phyloP scores from a whole-genome alignment of 1,140 invertebrate species.

The Bombus ignitus region DNA sequence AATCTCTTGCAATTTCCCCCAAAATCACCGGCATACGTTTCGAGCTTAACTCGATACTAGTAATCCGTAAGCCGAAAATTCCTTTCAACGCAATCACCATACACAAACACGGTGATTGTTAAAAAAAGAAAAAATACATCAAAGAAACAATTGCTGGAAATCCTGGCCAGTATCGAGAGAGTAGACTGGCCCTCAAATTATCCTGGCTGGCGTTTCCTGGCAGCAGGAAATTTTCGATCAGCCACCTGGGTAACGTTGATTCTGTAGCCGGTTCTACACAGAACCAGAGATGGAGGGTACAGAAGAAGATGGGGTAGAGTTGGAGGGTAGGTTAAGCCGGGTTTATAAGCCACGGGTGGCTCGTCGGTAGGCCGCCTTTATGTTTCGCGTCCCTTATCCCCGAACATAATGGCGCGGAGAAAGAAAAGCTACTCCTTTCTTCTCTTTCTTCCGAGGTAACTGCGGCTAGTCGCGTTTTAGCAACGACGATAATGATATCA shows the following conservation, averaged over 20 bases:
- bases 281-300: no score
- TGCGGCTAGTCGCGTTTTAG: constrained; percentile 26
- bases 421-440: not conserved
- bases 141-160: not conserved
- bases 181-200: not conserved
- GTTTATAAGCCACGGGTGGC: constrained; percentile 67
- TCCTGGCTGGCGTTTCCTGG: not conserved
- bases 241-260: constrained; percentile 41
- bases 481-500: constrained; percentile 39
- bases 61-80: no score
- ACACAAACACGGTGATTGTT: no score
- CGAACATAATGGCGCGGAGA: constrained; percentile 22
- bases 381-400: constrained; percentile 61
- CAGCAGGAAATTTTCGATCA: constrained; percentile 18
- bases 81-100: no score
- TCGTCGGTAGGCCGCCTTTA: constrained; percentile 63
- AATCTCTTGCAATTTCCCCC: no score
- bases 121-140: not conserved
- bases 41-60: no score
- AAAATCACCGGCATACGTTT: no score
- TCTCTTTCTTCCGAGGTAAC: not conserved
- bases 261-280: not conserved
- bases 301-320: not conserved
- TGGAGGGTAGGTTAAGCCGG: constrained; percentile 57
- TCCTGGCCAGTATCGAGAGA: not conserved